These are phyloP conservation scores for Bungarus multicinctus DNA, from an alignment of 2,113 vertebrate genomes.

Conservation along the genomic window DNA sequence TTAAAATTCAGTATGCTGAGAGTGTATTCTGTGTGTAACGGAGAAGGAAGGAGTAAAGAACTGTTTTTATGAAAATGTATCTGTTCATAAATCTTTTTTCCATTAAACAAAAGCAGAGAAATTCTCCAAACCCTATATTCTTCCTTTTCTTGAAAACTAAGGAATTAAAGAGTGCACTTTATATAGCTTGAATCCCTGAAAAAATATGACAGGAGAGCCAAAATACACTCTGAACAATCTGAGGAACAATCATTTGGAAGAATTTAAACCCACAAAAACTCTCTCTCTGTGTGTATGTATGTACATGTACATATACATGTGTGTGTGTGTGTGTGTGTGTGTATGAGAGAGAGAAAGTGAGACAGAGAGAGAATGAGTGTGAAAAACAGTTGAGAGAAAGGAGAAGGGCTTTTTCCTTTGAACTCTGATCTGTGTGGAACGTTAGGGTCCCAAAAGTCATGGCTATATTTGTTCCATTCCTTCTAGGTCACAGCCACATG, in stretches of 20 bases:
- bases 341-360: background rate
- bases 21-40: background rate
- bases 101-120: constrained; percentile 1
- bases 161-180: background rate
- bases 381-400: background rate
- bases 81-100: background rate
- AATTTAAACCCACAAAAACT: constrained; percentile 21
- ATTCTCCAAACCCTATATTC: constrained; percentile 8
- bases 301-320: background rate
- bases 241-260: constrained; percentile 3
- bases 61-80: constrained; percentile 1
- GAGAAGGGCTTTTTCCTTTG: background rate
- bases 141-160: constrained; percentile 6
- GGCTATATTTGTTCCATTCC: background rate
- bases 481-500: background rate
- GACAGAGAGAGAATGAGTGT: background rate
- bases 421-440: constrained; percentile 2
- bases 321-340: too few species aligned
- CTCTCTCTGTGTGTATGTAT: background rate
- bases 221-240: constrained; percentile 10
- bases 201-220: constrained; percentile 21
- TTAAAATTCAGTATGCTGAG: background rate
- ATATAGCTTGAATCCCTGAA: background rate
- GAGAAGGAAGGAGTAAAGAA: background rate
- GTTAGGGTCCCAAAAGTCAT: constrained; percentile 6